These are phyloP conservation scores for Echeneis naucrates DNA, from an alignment of 2,797 vertebrate genomes.

Conservation along the genomic window DNA sequence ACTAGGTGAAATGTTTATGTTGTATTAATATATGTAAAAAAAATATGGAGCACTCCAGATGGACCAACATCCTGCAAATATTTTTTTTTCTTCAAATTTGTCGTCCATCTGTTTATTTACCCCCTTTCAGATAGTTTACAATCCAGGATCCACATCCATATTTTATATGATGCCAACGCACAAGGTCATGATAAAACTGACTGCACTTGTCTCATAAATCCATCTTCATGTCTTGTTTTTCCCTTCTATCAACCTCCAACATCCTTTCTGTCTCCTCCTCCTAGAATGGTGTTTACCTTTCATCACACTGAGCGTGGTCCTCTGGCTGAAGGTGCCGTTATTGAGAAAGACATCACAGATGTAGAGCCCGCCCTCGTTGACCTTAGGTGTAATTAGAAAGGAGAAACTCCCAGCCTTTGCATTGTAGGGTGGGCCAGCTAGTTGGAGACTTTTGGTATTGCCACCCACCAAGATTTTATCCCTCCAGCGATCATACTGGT, in stretches of 20 bases:
- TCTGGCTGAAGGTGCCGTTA: slow-evolving; percentile 60
- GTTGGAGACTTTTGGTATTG: slow-evolving; percentile 37
- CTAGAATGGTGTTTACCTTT: slow-evolving; percentile 72
- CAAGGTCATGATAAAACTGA: slow-evolving; percentile 11
- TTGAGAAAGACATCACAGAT: slow-evolving; percentile 78
- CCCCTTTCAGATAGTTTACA: not conserved
- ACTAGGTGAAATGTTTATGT: not conserved
- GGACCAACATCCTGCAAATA: not conserved
- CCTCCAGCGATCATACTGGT: slow-evolving; percentile 81
- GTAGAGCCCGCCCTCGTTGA: slow-evolving; percentile 77
- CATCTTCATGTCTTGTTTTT: slow-evolving; percentile 9
- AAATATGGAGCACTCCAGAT: not conserved
- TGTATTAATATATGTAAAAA: not conserved
- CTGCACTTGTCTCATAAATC: slow-evolving; percentile 16
- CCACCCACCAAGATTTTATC: not conserved
- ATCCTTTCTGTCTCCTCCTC: not conserved
- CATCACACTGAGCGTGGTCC: slow-evolving; percentile 76
- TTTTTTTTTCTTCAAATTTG: slow-evolving; percentile 15
- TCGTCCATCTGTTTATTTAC: slow-evolving; percentile 2
- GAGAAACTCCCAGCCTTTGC: slow-evolving; percentile 73
- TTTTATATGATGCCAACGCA: slow-evolving; percentile 5
- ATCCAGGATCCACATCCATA: not conserved
- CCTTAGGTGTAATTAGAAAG: slow-evolving; percentile 72
- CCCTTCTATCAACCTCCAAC: not conserved
- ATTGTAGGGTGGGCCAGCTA: slow-evolving; percentile 58